Base-by-base conservation (phyloP, 2,888 invertebrate genomes). In the Drosophila kuntzei region DNA sequence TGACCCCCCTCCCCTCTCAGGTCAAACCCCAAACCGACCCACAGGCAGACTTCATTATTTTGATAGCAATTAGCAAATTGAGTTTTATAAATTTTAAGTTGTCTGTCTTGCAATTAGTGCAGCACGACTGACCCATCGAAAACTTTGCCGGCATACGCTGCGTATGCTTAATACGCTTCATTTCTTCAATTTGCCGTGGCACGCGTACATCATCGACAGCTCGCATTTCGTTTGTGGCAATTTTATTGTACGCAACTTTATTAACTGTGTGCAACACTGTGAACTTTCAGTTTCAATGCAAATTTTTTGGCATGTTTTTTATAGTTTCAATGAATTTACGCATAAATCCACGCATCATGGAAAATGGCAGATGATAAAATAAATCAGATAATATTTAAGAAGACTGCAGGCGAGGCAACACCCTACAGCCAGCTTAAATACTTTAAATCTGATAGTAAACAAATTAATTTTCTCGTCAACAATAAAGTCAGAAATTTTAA, bases 21-120 rank as follows among this genome's bases (percentile, higher is more conserved):
- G n/a, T 22, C 32, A 4, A 22, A 20, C 57, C 22, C 16, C 39
- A 51, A 43, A 32, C 20, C 37, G 34, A 32, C 36, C 57, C 41
- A 39, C 34, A 36, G 57, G 70, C 54, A 53, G 80, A 85, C 85
- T 85, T 85, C 87, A 89, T 89, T 87, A 86, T 89, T 89, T 83
- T 79, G 80, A 89, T 82, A 74, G 89, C 87, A 87, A 87, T 87
- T 87, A 89, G 89, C 79, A 88, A 87, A 89, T 87, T 89, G 81
- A 89, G 87, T 89, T 83, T 72, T 79, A 73, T 79, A 71, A 75
- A 76, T 84, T 83, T 77, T 74, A 62, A 67, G 67, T 67, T 62
- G 64, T 76, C 68, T 78, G 69, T 74, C 67, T 80, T 66, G 87
- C 81, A 82, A 82, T 82, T 87, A 82, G 81, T 75, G 85, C 75